phyloP scores from a whole-genome alignment of 2,797 vertebrate species.

The Falco concolor region DNA sequence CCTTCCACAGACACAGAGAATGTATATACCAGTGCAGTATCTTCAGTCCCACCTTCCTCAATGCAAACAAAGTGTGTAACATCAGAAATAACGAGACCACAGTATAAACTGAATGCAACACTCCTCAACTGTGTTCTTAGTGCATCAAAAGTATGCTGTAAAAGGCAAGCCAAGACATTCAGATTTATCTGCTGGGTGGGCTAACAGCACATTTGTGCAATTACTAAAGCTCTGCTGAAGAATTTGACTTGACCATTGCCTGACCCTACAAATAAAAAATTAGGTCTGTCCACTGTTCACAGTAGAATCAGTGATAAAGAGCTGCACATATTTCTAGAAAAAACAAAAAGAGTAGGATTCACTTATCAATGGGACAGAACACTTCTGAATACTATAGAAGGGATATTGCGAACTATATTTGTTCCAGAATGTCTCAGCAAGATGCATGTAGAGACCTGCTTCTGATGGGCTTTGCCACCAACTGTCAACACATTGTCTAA shows the following conservation, averaged over 20 bases:
- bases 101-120: not conserved
- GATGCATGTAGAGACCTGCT: not conserved
- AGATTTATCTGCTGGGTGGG: not conserved
- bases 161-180: not conserved
- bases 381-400: not conserved
- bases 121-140: not conserved
- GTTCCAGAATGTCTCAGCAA: not conserved
- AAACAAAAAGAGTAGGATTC: not conserved
- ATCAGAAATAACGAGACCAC: not conserved
- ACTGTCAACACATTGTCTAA: not conserved
- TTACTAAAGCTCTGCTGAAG: not conserved
- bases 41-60: not conserved
- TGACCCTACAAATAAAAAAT: not conserved
- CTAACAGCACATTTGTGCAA: not conserved
- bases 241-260: not conserved
- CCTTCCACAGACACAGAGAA: not conserved
- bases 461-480: not conserved
- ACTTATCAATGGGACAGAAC: not conserved
- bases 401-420: not conserved
- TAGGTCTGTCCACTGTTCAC: not conserved
- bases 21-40: too few species aligned
- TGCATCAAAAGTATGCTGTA: not conserved
- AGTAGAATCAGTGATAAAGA: not conserved
- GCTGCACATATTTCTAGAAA: not conserved
- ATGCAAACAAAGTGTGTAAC: not conserved